Evolutionary conservation across 2,888 invertebrate species (phyloP).

Genomic region (Rhabditophanes sp.): DNA sequence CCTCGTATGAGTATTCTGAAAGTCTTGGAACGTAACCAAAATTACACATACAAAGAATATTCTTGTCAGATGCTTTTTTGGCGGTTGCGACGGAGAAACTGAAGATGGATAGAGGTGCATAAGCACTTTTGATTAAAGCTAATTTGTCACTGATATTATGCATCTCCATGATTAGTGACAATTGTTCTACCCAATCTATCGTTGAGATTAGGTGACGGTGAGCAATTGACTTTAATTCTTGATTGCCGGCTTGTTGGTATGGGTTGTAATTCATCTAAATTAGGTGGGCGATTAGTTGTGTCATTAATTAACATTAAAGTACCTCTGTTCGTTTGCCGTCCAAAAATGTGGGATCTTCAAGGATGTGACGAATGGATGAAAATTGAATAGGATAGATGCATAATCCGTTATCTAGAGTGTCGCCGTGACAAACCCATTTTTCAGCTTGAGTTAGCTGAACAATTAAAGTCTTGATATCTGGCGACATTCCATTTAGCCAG

Average conservation of each 20-base stretch:
- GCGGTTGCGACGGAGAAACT: constrained; percentile 18
- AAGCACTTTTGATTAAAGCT: constrained; percentile 31
- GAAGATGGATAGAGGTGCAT: constrained; percentile 37
- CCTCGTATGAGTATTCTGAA: constrained; percentile 18
- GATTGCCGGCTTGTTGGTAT: constrained; percentile 25
- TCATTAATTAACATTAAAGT: constrained; percentile 3
- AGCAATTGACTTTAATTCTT: constrained; percentile 30
- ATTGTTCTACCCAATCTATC: constrained; percentile 40
- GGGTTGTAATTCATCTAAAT: constrained; percentile 40
- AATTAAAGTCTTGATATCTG: constrained; percentile 12
- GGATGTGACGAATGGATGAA: constrained; percentile 22
- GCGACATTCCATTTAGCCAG: constrained; percentile 19
- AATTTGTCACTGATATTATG: constrained; percentile 37
- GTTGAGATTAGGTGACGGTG: constrained; percentile 35
- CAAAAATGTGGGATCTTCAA: constrained; percentile 34
- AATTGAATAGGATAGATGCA: constrained; percentile 33
- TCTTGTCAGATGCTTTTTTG: constrained; percentile 17
- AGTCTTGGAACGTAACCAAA: constrained; percentile 32
- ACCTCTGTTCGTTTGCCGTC: constrained; percentile 42
- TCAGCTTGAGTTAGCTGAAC: too few species aligned
- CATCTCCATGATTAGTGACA: constrained; percentile 39
- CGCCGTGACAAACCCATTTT: constrained; percentile 15
- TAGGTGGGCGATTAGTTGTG: constrained; percentile 5
- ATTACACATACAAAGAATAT: constrained; percentile 30
- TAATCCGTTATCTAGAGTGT: constrained; percentile 12